A percentile compares a stretch with the other conserved stretches of the same genome.
Evolutionary conservation across 2,888 invertebrate species (phyloP).

Genomic region (Andricus quercusramuli): DNA sequence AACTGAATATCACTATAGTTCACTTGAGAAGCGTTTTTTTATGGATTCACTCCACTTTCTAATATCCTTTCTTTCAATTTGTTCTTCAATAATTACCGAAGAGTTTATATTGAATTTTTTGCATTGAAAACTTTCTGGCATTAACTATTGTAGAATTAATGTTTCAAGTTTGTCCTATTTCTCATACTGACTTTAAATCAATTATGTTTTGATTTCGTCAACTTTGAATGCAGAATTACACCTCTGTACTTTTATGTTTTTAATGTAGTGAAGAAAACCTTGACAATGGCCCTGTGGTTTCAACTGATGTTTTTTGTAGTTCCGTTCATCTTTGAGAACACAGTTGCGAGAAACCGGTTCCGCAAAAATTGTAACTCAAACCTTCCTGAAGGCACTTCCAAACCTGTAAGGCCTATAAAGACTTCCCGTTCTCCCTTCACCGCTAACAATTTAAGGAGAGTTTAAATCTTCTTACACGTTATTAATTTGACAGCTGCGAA

Average conservation of each 20-base stretch:
- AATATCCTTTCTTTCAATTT: constrained; percentile 1
- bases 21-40: constrained; percentile 19
- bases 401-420: constrained; percentile 2
- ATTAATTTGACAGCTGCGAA: constrained; percentile 5
- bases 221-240: background rate
- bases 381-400: background rate
- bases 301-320: background rate
- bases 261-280: background rate
- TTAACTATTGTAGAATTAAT: background rate
- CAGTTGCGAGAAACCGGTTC: constrained; percentile 5
- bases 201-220: background rate
- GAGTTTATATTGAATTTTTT: background rate
- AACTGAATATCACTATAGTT: constrained; percentile 47
- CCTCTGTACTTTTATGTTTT: background rate
- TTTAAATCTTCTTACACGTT: background rate
- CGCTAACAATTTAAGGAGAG: background rate
- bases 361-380: constrained; percentile 14
- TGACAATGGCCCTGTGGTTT: background rate
- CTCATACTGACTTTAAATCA: background rate
- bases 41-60: constrained; percentile 28
- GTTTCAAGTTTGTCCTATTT: background rate
- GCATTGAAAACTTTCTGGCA: background rate
- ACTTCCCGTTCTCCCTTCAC: background rate
- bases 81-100: background rate
- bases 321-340: background rate